phyloP scores from a whole-genome alignment of 2,113 vertebrate genomes.

The Atrichornis clamosus region DNA sequence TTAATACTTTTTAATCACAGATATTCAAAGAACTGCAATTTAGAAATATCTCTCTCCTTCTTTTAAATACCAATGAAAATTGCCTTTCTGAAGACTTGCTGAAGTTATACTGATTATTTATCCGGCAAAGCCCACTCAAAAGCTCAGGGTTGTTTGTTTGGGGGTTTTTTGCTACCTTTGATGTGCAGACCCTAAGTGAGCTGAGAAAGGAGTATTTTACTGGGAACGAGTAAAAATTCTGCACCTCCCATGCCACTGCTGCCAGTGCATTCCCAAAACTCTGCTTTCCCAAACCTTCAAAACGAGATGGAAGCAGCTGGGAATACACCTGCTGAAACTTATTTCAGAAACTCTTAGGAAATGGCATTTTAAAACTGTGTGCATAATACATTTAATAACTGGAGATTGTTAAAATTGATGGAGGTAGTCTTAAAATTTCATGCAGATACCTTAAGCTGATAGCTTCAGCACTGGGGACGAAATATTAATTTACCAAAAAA shows the following conservation, averaged over 20 bases:
- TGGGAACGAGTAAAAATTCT: not conserved
- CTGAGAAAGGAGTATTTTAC: not conserved
- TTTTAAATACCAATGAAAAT: not conserved
- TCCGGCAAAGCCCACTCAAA: not conserved
- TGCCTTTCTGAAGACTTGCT: not conserved
- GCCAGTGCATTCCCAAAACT: not conserved
- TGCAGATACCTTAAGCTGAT: not conserved
- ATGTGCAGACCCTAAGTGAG: not conserved
- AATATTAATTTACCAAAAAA: not conserved
- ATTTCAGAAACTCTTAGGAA: not conserved
- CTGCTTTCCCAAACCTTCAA: not conserved
- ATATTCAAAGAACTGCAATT: not conserved
- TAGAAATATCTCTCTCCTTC: not conserved
- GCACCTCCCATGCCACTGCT: not conserved
- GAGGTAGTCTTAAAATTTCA: not conserved
- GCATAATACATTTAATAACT: not conserved
- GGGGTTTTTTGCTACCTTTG: not conserved
- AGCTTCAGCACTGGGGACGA: not conserved
- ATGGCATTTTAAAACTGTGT: not conserved
- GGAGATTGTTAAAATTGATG: not conserved
- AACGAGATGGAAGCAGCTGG: not conserved
- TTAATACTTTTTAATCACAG: not conserved
- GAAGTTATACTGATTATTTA: not conserved
- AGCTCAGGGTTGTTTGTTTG: not conserved
- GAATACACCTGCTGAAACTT: not conserved